phyloP scores from a whole-genome alignment of 1,140 invertebrate species.

The Zaprionus ornatus region DNA sequence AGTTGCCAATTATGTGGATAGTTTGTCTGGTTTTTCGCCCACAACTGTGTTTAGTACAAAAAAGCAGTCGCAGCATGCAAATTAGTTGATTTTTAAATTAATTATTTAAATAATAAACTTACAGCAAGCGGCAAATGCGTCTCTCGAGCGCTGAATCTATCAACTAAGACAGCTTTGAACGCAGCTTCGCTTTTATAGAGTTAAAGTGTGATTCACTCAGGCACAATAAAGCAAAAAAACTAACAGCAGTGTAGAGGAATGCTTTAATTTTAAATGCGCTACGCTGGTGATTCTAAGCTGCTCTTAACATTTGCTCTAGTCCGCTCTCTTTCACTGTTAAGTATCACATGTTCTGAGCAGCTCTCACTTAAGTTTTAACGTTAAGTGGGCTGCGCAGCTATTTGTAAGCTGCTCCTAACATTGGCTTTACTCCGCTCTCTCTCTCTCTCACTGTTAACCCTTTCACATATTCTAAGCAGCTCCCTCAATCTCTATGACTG shows the following conservation, averaged over 20 bases:
- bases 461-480: too few species aligned
- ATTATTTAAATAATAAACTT: constrained; percentile 32
- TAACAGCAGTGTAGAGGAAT: neutral
- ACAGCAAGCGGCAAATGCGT: constrained; percentile 24
- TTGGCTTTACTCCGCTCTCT: too few species aligned
- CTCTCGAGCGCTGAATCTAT: neutral
- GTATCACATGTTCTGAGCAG: neutral
- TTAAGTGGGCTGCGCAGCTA: too few species aligned
- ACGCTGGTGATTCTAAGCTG: constrained; percentile 4
- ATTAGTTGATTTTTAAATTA: neutral
- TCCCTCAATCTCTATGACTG: neutral
- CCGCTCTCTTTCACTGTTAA: neutral
- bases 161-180: constrained; percentile 35
- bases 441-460: too few species aligned
- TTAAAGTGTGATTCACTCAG: constrained; percentile 19
- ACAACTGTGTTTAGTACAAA: constrained; percentile 19
- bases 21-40: neutral
- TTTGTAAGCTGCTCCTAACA: too few species aligned
- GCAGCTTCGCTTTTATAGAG: constrained; percentile 51
- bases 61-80: constrained; percentile 44
- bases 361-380: neutral
- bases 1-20: constrained; percentile 39
- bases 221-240: neutral
- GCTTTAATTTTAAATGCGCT: constrained; percentile 3
- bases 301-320: neutral